Percentiles rank a stretch among this genome's conserved stretches.
These are phyloP conservation scores for Indri indri DNA, from an alignment of 2,113 vertebrate genomes.

Conservation along the genomic window DNA sequence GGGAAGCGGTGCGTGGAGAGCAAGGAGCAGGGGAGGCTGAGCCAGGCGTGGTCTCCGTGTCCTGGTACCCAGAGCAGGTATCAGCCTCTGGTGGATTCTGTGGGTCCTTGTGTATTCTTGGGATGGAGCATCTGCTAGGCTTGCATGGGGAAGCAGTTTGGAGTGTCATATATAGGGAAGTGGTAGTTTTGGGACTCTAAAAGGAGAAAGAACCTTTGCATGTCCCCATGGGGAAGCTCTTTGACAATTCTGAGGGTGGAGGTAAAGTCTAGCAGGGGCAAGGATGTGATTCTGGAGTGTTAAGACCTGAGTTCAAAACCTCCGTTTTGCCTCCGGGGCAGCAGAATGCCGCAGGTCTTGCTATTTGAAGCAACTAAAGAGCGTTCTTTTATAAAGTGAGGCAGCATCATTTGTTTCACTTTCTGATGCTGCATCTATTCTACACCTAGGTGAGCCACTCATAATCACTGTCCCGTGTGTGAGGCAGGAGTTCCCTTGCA, in stretches of 20 bases:
- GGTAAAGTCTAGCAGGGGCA: neutral
- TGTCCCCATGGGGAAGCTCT: neutral
- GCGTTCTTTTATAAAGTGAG: neutral
- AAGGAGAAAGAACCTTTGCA: neutral
- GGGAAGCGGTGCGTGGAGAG: neutral
- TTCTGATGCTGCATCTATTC: neutral
- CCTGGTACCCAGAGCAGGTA: neutral
- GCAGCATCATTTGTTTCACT: neutral
- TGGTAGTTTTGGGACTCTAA: neutral
- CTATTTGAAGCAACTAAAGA: neutral
- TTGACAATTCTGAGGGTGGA: neutral
- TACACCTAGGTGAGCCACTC: rapidly evolving
- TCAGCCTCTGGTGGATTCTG: neutral
- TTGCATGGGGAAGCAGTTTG: neutral
- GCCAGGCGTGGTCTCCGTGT: neutral
- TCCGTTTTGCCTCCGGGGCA: neutral
- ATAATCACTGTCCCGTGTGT: rapidly evolving
- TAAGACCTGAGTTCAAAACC: neutral
- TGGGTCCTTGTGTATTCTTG: neutral
- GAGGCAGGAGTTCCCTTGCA: neutral
- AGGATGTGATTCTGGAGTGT: neutral
- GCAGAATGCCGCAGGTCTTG: neutral
- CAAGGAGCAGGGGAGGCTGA: rapidly evolving
- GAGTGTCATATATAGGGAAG: no score
- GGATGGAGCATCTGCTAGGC: neutral